These are phyloP conservation scores for Alauda arvensis DNA, from an alignment of 2,797 vertebrate genomes.

Conservation along the genomic window DNA sequence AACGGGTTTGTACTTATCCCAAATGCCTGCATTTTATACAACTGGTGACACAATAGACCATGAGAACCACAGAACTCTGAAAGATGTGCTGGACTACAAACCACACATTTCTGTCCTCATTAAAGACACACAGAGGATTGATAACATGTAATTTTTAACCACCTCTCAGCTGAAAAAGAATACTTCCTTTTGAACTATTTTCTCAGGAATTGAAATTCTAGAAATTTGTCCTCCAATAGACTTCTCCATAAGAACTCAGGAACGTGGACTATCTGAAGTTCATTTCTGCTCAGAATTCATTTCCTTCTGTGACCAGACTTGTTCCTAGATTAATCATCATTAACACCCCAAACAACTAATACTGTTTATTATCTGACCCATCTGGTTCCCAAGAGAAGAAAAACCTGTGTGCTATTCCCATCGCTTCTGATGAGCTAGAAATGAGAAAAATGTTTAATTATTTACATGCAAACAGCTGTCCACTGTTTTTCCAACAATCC, in stretches of 20 bases:
- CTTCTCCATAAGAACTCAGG: background rate
- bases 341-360: background rate
- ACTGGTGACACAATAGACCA: background rate
- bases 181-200: background rate
- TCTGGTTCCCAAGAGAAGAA: background rate
- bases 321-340: background rate
- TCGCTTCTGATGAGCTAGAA: background rate
- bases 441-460: background rate
- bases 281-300: background rate
- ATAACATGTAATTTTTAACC: background rate
- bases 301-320: background rate
- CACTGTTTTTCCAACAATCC: background rate
- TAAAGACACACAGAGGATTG: background rate
- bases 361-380: background rate
- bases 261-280: background rate
- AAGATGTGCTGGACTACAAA: background rate
- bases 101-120: background rate
- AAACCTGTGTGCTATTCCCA: background rate
- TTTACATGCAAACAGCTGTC: background rate
- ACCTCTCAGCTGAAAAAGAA: background rate
- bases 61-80: background rate
- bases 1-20: background rate
- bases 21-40: background rate
- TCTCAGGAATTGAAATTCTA: background rate
- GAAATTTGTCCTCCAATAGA: background rate